Conservation (phyloP, 1,140 invertebrate species). For the Adelges cooleyi region DNA sequence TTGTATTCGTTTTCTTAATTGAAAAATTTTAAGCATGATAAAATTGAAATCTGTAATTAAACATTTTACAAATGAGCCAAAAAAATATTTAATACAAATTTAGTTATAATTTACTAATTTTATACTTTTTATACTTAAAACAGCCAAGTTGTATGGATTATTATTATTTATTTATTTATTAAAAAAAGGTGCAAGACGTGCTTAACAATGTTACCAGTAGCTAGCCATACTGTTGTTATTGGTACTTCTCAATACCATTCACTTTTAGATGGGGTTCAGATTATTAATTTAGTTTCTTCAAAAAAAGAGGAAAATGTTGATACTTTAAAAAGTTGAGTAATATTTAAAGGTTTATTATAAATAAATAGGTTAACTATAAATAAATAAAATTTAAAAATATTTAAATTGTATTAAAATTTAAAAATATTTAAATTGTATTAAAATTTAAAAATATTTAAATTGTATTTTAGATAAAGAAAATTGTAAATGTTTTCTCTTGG, state of each 20-base stretch:
- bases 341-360: too few species aligned
- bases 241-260: not conserved
- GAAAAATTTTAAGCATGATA: too few species aligned
- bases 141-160: too few species aligned
- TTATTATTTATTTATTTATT: too few species aligned
- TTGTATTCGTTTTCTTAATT: too few species aligned
- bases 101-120: too few species aligned
- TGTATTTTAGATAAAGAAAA: not conserved
- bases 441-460: not conserved
- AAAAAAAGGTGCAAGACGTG: too few species aligned
- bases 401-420: not conserved
- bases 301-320: not conserved
- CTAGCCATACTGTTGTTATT: conserved; percentile 7
- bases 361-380: too few species aligned
- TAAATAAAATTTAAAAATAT: not conserved
- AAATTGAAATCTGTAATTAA: too few species aligned
- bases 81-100: too few species aligned
- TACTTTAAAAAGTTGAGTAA: not conserved
- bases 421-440: not conserved
- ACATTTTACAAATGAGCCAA: too few species aligned
- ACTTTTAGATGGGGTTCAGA: not conserved
- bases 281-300: not conserved
- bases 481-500: not conserved
- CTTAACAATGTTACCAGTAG: not conserved
- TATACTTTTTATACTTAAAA: too few species aligned